Evolutionary conservation across 2,888 invertebrate species (phyloP), one percentile per base, ranked within the genome.

Genomic region (Thalpophila matura): DNA sequence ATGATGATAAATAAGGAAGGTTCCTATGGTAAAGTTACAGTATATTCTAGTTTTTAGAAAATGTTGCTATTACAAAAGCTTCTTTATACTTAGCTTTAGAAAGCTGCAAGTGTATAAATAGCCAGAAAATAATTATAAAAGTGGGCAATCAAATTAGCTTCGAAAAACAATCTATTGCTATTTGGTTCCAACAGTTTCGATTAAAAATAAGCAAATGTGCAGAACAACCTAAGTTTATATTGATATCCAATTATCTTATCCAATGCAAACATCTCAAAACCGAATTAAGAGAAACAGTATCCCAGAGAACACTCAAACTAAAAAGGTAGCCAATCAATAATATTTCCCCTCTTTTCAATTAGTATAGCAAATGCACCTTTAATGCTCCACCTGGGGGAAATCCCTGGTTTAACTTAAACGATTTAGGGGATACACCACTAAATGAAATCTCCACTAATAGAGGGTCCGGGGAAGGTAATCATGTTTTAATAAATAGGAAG

Each of bases 291-390:
- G 55, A 43, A 54, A 50, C 60, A 61, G 64, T 58, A 60, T 51
- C 55, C 49, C 47, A 6, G 14, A 59, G 68, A 54, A 57, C 59
- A 63, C 38, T 66, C 43, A 40, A 50, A 68, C 61, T 65, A 74
- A 80, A 74, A 76, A 80, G 65, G 70, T 71, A 74, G 77, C 81
- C 79, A 88, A 91, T 91, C 90, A 88, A 91, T 92, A 89, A 80
- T 80, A 85, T 82, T 79, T 80, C 83, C 88, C 89, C 87, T 86
- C 84, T 83, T 86, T 93, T 91, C 92, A 92, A 93, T 93, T 93
- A 93, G 91, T 89, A 81, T 78, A 85, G 81, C 84, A 89, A 92
- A 92, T 91, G 91, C 91, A 90, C 91, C 89, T 91, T 88, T 89
- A 89, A 90, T 89, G 87, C 87, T 84, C 86, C 84, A 86, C 85